Conservation (phyloP, 1,140 invertebrate genomes). For the Sitobion miscanthi region DNA sequence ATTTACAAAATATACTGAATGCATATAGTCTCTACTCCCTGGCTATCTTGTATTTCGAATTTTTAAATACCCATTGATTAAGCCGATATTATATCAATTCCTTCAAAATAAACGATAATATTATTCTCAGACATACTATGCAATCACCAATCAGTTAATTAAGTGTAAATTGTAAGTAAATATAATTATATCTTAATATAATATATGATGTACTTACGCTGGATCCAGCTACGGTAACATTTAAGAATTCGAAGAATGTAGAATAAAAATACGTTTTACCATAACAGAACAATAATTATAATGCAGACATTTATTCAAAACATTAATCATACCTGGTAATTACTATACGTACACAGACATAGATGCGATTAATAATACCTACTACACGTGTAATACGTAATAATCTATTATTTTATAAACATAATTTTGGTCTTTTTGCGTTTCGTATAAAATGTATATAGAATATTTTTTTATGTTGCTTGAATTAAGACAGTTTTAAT, state of each 20-base stretch:
- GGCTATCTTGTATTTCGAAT: background rate
- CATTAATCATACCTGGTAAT: background rate
- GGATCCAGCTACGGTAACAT: background rate
- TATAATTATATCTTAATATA: background rate
- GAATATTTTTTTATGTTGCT: no score
- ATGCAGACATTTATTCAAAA: background rate
- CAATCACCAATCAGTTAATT: background rate
- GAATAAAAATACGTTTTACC: background rate
- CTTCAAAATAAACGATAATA: no score
- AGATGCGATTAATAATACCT: background rate
- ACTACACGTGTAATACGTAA: background rate
- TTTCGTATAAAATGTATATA: background rate
- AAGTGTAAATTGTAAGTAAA: background rate
- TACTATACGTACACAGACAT: background rate
- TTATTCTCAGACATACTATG: no score
- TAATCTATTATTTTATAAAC: background rate
- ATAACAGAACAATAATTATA: background rate
- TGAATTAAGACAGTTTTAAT: no score
- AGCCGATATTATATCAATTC: background rate
- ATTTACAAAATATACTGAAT: background rate
- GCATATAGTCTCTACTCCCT: background rate
- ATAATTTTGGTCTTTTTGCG: background rate
- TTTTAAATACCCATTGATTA: background rate
- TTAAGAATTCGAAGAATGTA: background rate
- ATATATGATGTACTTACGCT: background rate